Conservation (phyloP, 2,888 invertebrate species). For the Margaritifera margaritifera region DNA sequence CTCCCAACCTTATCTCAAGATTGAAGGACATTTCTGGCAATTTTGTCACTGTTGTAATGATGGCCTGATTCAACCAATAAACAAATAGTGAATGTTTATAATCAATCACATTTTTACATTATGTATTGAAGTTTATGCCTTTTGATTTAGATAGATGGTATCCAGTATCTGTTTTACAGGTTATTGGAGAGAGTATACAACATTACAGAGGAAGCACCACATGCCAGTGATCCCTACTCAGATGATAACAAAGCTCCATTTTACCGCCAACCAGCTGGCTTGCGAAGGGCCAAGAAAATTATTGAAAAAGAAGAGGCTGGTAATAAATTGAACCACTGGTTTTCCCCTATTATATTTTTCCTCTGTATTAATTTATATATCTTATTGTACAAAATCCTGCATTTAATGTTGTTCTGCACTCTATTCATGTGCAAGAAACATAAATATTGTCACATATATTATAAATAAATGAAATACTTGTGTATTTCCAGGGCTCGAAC, state of each 20-base stretch:
- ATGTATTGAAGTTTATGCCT: not conserved
- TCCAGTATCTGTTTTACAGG: slow-evolving; percentile 36
- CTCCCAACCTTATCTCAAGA: too few species aligned
- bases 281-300: slow-evolving; percentile 60
- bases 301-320: slow-evolving; percentile 62
- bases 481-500: too few species aligned
- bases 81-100: too few species aligned
- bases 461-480: too few species aligned
- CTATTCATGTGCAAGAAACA: too few species aligned
- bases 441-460: too few species aligned
- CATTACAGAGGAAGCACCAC: slow-evolving; percentile 34
- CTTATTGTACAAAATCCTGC: not conserved
- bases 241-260: slow-evolving; percentile 69
- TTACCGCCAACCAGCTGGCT: slow-evolving; percentile 70
- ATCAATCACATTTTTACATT: too few species aligned
- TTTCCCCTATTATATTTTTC: not conserved
- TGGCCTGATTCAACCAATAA: too few species aligned
- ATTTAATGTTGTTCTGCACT: too few species aligned
- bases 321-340: slow-evolving; percentile 9
- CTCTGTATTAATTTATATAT: slow-evolving; percentile 7
- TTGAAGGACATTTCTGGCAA: too few species aligned
- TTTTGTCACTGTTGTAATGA: too few species aligned
- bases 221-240: slow-evolving; percentile 66
- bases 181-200: slow-evolving; percentile 59
- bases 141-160: not conserved